These are phyloP conservation scores for Podabrus alpinus DNA, from an alignment of 2,888 invertebrate species.

Conservation along the genomic window DNA sequence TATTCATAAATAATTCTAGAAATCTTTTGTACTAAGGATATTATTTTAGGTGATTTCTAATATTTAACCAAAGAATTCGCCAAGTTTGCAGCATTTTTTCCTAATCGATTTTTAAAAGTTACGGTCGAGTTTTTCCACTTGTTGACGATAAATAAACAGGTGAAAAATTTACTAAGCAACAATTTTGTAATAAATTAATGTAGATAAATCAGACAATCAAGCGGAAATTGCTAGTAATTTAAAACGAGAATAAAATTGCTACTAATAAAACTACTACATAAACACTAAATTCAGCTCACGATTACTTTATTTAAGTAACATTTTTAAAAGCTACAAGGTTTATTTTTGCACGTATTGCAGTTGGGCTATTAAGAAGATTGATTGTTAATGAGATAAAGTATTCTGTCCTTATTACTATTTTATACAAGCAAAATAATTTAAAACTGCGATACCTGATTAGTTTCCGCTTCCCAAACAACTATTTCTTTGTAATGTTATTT, in stretches of 20 bases:
- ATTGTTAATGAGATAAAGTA: not conserved
- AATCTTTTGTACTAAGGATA: too few species aligned
- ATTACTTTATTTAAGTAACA: not conserved
- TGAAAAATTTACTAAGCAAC: not conserved
- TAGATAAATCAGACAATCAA: not conserved
- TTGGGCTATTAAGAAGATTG: not conserved
- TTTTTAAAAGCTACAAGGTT: not conserved
- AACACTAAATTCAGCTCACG: not conserved
- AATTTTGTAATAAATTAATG: not conserved
- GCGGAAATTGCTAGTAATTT: not conserved
- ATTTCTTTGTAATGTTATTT: too few species aligned
- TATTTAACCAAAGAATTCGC: not conserved
- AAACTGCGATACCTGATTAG: not conserved
- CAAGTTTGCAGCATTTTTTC: not conserved
- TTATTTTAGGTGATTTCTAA: not conserved
- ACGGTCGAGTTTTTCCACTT: not conserved
- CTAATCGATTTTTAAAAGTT: not conserved
- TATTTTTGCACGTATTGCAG: not conserved
- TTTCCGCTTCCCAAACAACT: not conserved
- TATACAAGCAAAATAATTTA: not conserved
- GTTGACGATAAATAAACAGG: not conserved
- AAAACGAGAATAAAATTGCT: not conserved
- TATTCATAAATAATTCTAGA: too few species aligned
- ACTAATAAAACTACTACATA: not conserved
- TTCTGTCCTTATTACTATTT: not conserved